Conservation (phyloP, 1,140 invertebrate genomes). For the Tyrophagus putrescentiae region DNA sequence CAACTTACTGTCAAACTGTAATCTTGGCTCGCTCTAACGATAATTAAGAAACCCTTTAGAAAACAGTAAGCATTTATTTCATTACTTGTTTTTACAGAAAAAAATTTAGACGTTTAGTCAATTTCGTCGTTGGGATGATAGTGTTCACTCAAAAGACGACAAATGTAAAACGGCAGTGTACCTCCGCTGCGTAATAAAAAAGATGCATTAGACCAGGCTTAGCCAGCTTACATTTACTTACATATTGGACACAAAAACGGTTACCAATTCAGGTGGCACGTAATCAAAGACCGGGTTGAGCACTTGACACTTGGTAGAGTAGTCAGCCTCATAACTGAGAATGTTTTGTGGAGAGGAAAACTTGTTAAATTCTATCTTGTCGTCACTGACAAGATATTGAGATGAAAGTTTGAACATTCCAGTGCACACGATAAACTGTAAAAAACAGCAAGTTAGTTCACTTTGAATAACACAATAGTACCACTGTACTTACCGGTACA, state of each 20-base stretch:
- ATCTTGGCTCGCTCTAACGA: too few species aligned
- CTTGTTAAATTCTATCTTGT: slow-evolving; percentile 56
- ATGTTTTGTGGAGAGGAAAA: slow-evolving; percentile 52
- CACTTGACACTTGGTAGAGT: slow-evolving; percentile 40
- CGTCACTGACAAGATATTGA: slow-evolving; percentile 54
- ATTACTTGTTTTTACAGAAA: too few species aligned
- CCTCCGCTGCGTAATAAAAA: slow-evolving; percentile 55
- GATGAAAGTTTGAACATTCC: slow-evolving; percentile 77
- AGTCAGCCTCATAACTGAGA: slow-evolving; percentile 38
- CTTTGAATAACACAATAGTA: not conserved
- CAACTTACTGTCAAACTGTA: too few species aligned
- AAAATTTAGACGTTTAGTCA: too few species aligned
- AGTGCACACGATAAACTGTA: slow-evolving; percentile 62
- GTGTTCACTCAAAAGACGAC: slow-evolving; percentile 70
- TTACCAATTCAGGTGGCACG: slow-evolving; percentile 77
- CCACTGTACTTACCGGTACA: slow-evolving; percentile 58
- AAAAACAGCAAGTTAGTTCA: slow-evolving; percentile 24
- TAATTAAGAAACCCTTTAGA: too few species aligned
- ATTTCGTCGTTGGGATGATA: slow-evolving; percentile 77
- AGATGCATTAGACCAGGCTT: slow-evolving; percentile 20
- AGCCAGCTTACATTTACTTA: slow-evolving; percentile 44
- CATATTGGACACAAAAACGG: slow-evolving; percentile 80
- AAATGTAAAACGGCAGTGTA: slow-evolving; percentile 82
- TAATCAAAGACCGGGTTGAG: slow-evolving; percentile 83
- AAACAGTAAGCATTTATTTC: too few species aligned